Percentiles rank a stretch among this genome's conserved stretches.
These are phyloP conservation scores for Mesorhabditis belari DNA, from an alignment of 2,888 invertebrate genomes.

Conservation along the genomic window DNA sequence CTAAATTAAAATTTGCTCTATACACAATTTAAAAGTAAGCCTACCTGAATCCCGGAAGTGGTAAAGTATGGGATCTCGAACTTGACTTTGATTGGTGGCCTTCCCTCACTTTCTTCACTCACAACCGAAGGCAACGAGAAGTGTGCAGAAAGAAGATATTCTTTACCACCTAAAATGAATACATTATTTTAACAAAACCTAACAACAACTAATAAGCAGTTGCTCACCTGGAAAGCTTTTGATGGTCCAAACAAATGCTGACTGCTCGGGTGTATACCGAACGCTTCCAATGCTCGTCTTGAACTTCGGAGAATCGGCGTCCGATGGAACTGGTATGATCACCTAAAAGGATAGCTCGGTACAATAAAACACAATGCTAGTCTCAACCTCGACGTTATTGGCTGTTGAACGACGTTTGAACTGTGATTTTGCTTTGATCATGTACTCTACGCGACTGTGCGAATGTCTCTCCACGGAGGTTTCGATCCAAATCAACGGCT, in stretches of 20 bases:
- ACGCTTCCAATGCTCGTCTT: slow-evolving; percentile 68
- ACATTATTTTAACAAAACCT: neutral
- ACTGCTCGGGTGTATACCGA: slow-evolving; percentile 92
- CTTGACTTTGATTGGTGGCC: slow-evolving; percentile 94
- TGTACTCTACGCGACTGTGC: slow-evolving; percentile 92
- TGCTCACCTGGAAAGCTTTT: slow-evolving; percentile 46
- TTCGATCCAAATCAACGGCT: slow-evolving; percentile 97
- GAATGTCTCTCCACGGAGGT: slow-evolving; percentile 96
- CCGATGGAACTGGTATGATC: slow-evolving; percentile 86
- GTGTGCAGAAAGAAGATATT: slow-evolving; percentile 94
- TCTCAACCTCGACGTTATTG: slow-evolving; percentile 88
- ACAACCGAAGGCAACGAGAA: slow-evolving; percentile 92
- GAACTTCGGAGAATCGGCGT: slow-evolving; percentile 96
- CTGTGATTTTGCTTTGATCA: slow-evolving; percentile 97
- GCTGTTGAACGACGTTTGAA: slow-evolving; percentile 95
- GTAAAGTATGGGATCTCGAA: slow-evolving; percentile 99
- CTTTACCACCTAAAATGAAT: slow-evolving; percentile 74
- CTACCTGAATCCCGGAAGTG: slow-evolving; percentile 91
- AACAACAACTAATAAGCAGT: neutral
- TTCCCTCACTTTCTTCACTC: slow-evolving; percentile 86
- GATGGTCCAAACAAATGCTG: slow-evolving; percentile 79
- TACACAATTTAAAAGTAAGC: neutral
- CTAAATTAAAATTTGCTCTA: slow-evolving; percentile 51
- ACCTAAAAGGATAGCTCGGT: slow-evolving; percentile 66
- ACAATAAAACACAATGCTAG: no score